Percentiles rank a stretch among this genome's conserved stretches.
Evolutionary conservation across 2,797 vertebrate genomes (phyloP).

Genomic region (Eurystomus glaucurus): DNA sequence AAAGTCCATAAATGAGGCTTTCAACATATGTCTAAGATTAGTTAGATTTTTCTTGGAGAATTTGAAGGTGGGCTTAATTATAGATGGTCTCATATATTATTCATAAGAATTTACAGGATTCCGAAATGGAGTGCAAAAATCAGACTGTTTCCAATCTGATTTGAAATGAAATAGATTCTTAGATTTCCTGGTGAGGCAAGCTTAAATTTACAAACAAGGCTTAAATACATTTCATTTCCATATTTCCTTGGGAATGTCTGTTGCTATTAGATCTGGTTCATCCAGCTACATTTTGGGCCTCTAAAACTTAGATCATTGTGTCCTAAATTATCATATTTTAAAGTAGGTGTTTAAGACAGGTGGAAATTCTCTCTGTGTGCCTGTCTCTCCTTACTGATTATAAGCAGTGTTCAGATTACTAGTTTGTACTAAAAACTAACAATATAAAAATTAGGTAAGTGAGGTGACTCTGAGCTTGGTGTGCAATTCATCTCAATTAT

Average conservation of each 20-base stretch:
- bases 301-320: background rate
- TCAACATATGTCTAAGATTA: background rate
- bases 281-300: background rate
- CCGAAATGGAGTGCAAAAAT: background rate
- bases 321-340: background rate
- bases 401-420: background rate
- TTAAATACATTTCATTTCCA: background rate
- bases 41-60: background rate
- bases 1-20: background rate
- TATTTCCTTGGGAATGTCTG: background rate
- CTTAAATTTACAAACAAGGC: background rate
- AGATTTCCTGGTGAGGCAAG: background rate
- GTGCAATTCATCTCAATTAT: background rate
- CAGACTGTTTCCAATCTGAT: background rate
- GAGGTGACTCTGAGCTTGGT: background rate
- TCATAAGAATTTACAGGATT: background rate
- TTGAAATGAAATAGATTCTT: background rate
- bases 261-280: background rate
- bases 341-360: background rate
- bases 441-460: background rate
- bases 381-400: background rate
- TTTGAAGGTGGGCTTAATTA: background rate
- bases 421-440: background rate
- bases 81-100: background rate
- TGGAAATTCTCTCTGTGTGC: background rate